phyloP scores from a whole-genome alignment of 2,113 vertebrate genomes.

The Poeciliopsis turrubarensis region DNA sequence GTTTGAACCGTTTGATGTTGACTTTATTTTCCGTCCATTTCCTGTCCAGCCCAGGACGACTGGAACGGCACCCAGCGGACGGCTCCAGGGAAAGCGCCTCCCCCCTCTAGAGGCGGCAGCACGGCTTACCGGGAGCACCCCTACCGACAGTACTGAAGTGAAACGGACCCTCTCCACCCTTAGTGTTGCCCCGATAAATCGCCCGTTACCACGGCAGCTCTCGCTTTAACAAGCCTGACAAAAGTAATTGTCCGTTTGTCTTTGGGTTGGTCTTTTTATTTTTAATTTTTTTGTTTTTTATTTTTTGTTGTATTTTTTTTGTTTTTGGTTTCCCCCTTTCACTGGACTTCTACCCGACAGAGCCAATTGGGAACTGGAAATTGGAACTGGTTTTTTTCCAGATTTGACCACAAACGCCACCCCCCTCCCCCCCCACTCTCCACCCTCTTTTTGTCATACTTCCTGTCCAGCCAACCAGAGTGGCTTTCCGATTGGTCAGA shows the following conservation, averaged over 20 bases:
- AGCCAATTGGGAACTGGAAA: constrained; percentile 73
- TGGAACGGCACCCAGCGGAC: constrained; percentile 91
- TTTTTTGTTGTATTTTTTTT: no score
- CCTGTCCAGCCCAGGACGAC: constrained; percentile 89
- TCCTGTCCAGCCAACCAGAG: constrained; percentile 45
- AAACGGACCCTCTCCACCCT: constrained; percentile 74
- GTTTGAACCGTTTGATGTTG: no score
- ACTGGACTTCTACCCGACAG: constrained; percentile 81
- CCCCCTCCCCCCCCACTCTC: constrained; percentile 16
- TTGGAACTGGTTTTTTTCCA: constrained; percentile 70
- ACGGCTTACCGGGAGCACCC: constrained; percentile 94
- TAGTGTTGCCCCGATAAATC: constrained; percentile 73
- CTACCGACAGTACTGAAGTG: constrained; percentile 95
- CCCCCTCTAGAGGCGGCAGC: constrained; percentile 88
- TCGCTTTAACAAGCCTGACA: constrained; percentile 83
- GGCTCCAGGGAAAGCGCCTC: constrained; percentile 85
- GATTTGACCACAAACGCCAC: constrained; percentile 52
- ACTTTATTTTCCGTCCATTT: not conserved
- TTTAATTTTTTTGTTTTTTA: no score
- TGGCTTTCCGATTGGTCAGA: constrained; percentile 71
- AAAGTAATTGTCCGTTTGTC: constrained; percentile 85
- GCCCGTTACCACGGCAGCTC: constrained; percentile 81
- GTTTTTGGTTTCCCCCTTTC: constrained; percentile 11
- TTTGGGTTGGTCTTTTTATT: constrained; percentile 70
- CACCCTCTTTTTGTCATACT: constrained; percentile 39